phyloP scores from a whole-genome alignment of 2,113 vertebrate species.

The Narcine bancroftii region DNA sequence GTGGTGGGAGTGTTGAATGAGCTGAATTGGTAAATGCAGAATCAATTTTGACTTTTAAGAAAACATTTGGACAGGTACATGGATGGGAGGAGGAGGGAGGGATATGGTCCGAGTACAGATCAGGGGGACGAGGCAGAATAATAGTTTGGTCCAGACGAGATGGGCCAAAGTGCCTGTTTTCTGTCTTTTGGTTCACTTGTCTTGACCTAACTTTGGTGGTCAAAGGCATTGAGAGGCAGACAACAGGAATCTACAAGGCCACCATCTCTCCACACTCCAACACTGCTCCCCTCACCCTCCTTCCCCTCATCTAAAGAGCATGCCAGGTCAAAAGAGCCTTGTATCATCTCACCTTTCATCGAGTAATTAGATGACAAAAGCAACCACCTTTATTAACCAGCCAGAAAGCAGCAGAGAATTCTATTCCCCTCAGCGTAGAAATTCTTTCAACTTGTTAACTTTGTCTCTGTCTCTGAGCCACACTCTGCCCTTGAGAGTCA shows the following conservation, averaged over 20 bases:
- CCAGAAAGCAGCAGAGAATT: background rate
- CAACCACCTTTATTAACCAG: background rate
- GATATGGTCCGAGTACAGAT: no score
- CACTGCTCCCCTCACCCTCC: background rate
- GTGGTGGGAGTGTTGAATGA: no score
- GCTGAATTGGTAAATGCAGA: no score
- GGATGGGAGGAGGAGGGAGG: no score
- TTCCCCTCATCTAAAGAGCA: background rate
- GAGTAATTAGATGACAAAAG: slow-evolving; percentile 1
- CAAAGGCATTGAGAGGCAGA: background rate
- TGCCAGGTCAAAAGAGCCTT: background rate
- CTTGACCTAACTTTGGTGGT: background rate
- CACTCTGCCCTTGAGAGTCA: background rate
- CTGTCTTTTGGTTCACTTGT: no score
- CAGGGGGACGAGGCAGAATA: no score
- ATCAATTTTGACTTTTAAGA: no score
- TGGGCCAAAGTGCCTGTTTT: no score
- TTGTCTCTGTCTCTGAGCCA: background rate
- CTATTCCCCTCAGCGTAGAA: background rate
- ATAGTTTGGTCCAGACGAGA: no score
- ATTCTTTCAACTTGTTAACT: background rate
- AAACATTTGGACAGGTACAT: no score
- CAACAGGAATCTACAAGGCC: background rate
- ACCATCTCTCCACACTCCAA: background rate
- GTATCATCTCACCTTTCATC: slow-evolving; percentile 24